Evolutionary conservation across 2,113 vertebrate species (phyloP).

Genomic region (Lagopus leucura): DNA sequence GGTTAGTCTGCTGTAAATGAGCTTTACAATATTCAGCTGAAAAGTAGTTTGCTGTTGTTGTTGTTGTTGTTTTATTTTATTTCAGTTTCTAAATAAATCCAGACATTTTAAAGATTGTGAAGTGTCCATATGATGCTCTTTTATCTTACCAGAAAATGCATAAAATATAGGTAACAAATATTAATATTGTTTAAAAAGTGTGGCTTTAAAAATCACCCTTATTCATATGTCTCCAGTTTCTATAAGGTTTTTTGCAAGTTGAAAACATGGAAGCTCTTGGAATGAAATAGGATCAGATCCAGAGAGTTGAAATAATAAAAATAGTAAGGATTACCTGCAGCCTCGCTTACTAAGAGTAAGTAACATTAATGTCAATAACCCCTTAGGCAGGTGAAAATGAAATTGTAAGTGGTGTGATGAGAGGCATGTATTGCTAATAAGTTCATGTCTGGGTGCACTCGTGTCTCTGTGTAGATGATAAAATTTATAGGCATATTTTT

Average conservation of each 20-base stretch:
- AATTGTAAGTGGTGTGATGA: slow-evolving; percentile 48
- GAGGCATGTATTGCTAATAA: slow-evolving; percentile 1
- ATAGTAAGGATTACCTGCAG: slow-evolving; percentile 1
- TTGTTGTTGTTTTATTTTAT: neutral
- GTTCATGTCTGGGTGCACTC: neutral
- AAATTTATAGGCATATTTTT: slow-evolving; percentile 8
- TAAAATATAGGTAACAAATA: neutral
- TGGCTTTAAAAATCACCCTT: neutral
- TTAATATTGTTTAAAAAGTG: neutral
- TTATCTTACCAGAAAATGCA: neutral
- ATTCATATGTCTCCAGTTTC: neutral
- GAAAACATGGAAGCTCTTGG: neutral
- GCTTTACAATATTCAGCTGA: neutral
- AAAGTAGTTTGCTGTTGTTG: neutral
- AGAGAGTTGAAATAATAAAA: neutral
- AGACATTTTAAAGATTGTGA: neutral
- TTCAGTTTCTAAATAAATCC: neutral
- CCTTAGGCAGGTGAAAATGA: slow-evolving; percentile 40
- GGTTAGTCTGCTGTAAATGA: neutral
- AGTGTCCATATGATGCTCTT: neutral
- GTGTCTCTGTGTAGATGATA: neutral
- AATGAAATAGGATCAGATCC: neutral
- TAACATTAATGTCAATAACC: neutral
- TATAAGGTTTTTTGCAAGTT: neutral
- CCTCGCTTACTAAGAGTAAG: slow-evolving; percentile 11